These are phyloP conservation scores for Drosophila ezoana DNA, from an alignment of 2,888 invertebrate species.

Conservation along the genomic window DNA sequence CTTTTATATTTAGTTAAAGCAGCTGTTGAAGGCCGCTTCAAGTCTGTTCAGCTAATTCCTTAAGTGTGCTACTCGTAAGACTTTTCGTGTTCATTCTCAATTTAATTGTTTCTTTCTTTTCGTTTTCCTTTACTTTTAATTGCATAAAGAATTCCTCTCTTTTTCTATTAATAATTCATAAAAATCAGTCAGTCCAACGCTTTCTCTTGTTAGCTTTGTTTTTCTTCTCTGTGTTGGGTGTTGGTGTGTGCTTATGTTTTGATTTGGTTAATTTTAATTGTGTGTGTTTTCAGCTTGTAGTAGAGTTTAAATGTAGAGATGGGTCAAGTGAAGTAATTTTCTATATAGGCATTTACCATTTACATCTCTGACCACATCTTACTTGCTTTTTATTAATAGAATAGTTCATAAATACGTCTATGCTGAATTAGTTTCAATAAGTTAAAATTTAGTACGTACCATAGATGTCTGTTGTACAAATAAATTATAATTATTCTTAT, in stretches of 20 bases:
- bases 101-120: slow-evolving; percentile 32
- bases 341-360: not conserved
- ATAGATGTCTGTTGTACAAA: slow-evolving; percentile 65
- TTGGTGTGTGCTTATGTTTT: slow-evolving; percentile 12
- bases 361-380: slow-evolving; percentile 26
- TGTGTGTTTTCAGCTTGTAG: slow-evolving; percentile 20
- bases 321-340: slow-evolving; percentile 11
- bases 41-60: slow-evolving; percentile 71
- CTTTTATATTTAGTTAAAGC: slow-evolving; percentile 28
- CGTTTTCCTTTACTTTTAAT: slow-evolving; percentile 4
- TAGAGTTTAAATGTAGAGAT: slow-evolving; percentile 24
- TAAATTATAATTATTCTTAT: slow-evolving; percentile 41
- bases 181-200: slow-evolving; percentile 79
- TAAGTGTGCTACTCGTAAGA: slow-evolving; percentile 42
- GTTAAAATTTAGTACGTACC: slow-evolving; percentile 74
- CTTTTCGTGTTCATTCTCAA: slow-evolving; percentile 32
- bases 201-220: slow-evolving; percentile 55
- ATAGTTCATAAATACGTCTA: slow-evolving; percentile 57
- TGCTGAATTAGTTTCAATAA: slow-evolving; percentile 62
- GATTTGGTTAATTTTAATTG: slow-evolving; percentile 10
- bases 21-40: slow-evolving; percentile 26
- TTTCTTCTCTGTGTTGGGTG: slow-evolving; percentile 20
- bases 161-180: slow-evolving; percentile 61
- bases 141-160: slow-evolving; percentile 8
- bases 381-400: slow-evolving; percentile 34